phyloP scores from a whole-genome alignment of 2,113 vertebrate species.

The Ctenodactylus gundi region DNA sequence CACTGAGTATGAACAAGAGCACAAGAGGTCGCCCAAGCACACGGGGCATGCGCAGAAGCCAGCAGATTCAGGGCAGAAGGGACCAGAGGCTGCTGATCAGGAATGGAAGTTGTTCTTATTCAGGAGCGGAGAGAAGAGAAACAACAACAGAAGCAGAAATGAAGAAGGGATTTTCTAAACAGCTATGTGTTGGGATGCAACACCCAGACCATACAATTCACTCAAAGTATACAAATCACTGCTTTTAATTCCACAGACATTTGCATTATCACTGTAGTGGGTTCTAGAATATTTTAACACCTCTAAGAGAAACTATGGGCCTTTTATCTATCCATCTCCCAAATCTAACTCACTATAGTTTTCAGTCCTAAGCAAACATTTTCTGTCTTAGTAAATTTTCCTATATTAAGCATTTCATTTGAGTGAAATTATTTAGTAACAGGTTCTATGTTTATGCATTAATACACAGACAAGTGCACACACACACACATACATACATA shows the following conservation, averaged over 20 bases:
- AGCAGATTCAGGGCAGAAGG: accelerated
- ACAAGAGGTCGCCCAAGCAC: neutral
- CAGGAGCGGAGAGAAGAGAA: neutral
- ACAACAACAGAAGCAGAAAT: neutral
- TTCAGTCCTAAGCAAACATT: neutral
- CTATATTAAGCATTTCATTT: neutral
- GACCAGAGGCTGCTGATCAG: neutral
- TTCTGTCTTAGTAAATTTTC: neutral
- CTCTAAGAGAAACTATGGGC: too few species aligned
- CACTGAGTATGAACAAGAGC: neutral
- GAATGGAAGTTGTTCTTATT: neutral
- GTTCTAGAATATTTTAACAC: neutral
- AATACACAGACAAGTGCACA: too few species aligned
- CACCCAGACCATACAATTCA: neutral
- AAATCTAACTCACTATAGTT: neutral
- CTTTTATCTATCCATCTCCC: accelerated
- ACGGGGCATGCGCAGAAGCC: neutral
- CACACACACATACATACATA: neutral
- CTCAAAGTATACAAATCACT: neutral
- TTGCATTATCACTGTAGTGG: neutral
- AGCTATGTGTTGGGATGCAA: neutral
- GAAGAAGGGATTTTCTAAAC: neutral
- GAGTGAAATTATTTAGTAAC: neutral
- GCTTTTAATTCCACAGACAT: neutral
- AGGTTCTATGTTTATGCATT: neutral